Evolutionary conservation across 1,140 invertebrate species (phyloP), one percentile per base, ranked within the genome.

Genomic region (Monochamus saltuarius): DNA sequence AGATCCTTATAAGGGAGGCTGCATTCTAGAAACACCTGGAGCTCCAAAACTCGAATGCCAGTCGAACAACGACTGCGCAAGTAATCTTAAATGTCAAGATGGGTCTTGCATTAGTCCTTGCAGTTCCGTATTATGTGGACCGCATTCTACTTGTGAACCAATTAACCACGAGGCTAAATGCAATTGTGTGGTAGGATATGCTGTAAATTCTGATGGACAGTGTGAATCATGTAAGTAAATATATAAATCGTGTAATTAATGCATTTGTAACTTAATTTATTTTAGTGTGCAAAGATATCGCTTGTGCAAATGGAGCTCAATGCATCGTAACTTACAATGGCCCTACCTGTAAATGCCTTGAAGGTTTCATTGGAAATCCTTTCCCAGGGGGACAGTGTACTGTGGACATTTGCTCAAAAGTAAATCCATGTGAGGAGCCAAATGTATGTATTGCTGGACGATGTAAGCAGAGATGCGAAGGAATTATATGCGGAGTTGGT

Each of bases 101-200:
- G 87, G 87, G 6, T 85, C 82, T 45, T 94, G 91, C 74, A 76
- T 89, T 4, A 93, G 92, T 76, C 92, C 92, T 4, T 96, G 93
- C 65, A 81, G 82, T 17, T 83, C 81, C 42, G 78, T 94, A 39
- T 83, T 86, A 7, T 96, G 93, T 73, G 91, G 92, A 17, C 78
- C 85, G 0, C 91, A 95, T 78, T 89, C 92, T 4, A 88, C 88
- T 68, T 96, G 93, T 75, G 90, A 92, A 78, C 86, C 91, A 0
- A 88, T 93, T 61, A 89, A 92, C 66, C 92, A 96, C 74, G 89
- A 89, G 0, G 90, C 91, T 3, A 91, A 89, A 87, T 96, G 93
- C 74, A 83, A 89, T 61, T 96, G 93, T 73, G 82, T 86, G 46
- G 85, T 90, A 37, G 93, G 93, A 17, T 95, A 86, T 72, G 84